Evolutionary conservation across 2,797 vertebrate species (phyloP).

Genomic region (Myioborus miniatus): DNA sequence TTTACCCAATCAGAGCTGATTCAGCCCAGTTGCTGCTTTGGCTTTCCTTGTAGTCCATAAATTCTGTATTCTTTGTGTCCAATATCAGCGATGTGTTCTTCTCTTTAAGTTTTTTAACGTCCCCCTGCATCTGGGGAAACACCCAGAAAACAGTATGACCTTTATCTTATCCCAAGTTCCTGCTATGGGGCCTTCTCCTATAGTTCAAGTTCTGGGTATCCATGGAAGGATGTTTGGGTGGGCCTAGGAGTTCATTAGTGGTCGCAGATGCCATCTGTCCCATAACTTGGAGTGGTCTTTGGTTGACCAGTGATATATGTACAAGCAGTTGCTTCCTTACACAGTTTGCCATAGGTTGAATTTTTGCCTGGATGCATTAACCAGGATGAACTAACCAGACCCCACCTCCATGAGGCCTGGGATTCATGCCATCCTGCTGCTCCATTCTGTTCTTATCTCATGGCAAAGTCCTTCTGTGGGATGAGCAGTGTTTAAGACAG

Average conservation of each 20-base stretch:
- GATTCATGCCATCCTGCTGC: accelerated
- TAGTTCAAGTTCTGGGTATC: background rate
- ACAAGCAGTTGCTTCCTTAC: background rate
- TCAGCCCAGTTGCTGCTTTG: background rate
- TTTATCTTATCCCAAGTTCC: background rate
- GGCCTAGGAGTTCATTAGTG: background rate
- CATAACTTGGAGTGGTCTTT: background rate
- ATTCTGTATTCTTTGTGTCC: background rate
- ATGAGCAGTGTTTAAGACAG: background rate
- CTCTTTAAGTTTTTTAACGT: background rate
- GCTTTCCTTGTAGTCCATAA: background rate
- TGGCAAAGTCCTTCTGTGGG: background rate
- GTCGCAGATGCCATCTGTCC: background rate
- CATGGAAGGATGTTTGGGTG: background rate
- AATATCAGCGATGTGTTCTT: background rate
- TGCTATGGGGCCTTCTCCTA: background rate
- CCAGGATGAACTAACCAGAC: background rate
- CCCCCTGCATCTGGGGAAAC: background rate
- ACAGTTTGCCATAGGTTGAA: background rate
- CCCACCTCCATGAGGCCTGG: background rate
- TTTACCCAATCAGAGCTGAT: background rate
- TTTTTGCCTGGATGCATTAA: accelerated
- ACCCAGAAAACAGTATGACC: accelerated
- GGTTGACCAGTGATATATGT: background rate
- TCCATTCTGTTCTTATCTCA: background rate